Percentiles rank a stretch among this genome's conserved stretches.
Evolutionary conservation across 1,140 invertebrate genomes (phyloP).

Genomic region (Drosophila fuyamai): DNA sequence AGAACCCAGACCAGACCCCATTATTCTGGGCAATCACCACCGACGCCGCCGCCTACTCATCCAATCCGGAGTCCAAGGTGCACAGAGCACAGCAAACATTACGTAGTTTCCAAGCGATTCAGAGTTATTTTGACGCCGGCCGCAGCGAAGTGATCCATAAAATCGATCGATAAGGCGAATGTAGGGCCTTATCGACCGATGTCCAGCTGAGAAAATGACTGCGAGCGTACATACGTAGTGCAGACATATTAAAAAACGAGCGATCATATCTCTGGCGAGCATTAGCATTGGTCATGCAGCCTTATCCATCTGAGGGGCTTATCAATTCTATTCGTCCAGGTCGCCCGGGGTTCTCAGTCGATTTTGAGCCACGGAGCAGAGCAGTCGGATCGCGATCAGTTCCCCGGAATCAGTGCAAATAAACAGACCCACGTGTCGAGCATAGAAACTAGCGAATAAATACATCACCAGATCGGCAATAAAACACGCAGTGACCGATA

Average conservation of each 20-base stretch:
- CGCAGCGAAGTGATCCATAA: slow-evolving; percentile 39
- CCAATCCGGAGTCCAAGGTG: slow-evolving; percentile 54
- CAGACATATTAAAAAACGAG: slow-evolving; percentile 47
- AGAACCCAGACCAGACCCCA: slow-evolving; percentile 21
- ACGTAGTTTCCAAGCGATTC: slow-evolving; percentile 74
- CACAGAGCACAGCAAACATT: slow-evolving; percentile 41
- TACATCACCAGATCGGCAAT: slow-evolving; percentile 47
- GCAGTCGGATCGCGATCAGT: slow-evolving; percentile 35
- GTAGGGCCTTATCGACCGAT: slow-evolving; percentile 46
- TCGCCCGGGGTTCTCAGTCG: slow-evolving; percentile 46
- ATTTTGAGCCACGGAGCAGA: slow-evolving; percentile 42
- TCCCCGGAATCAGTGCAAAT: slow-evolving; percentile 7
- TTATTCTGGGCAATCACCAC: slow-evolving; percentile 32
- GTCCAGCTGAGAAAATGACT: neutral
- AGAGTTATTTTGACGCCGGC: slow-evolving; percentile 70
- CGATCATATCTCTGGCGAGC: slow-evolving; percentile 33
- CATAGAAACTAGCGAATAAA: slow-evolving; percentile 50
- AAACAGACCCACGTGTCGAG: slow-evolving; percentile 36
- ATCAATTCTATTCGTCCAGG: slow-evolving; percentile 40
- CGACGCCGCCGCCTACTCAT: slow-evolving; percentile 38
- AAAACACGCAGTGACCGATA: slow-evolving; percentile 36
- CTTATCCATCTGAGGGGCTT: slow-evolving; percentile 51
- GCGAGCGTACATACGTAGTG: neutral
- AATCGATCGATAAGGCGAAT: slow-evolving; percentile 66
- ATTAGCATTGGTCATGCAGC: slow-evolving; percentile 42